Percentiles rank a stretch among this genome's conserved stretches.
Evolutionary conservation across 1,140 invertebrate species (phyloP).

Genomic region (Cotesia glomerata): DNA sequence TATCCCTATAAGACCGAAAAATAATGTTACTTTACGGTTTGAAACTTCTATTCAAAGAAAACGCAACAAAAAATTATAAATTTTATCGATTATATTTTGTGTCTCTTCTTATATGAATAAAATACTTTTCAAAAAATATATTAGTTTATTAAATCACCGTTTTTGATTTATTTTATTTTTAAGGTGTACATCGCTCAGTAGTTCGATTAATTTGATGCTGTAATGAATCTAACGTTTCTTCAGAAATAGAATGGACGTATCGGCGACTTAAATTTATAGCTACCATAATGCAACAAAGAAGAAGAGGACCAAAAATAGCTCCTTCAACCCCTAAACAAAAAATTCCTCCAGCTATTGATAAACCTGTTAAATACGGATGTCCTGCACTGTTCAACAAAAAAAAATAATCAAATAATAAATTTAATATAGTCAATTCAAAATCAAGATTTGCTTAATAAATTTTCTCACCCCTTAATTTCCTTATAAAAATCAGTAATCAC

Average conservation of each 20-base stretch:
- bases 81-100: no score
- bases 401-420: conserved; percentile 28
- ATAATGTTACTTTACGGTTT: no score
- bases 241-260: conserved; percentile 63
- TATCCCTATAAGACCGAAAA: no score
- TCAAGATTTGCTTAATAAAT: background rate
- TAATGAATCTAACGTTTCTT: conserved; percentile 54
- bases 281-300: conserved; percentile 87
- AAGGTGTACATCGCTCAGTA: conserved; percentile 27
- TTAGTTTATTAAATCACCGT: no score
- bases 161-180: background rate
- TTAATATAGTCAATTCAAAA: conserved; percentile 12
- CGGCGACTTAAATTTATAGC: conserved; percentile 74
- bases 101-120: no score
- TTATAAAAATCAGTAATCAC: conserved; percentile 95
- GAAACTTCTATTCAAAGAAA: no score
- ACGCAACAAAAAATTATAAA: no score
- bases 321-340: conserved; percentile 96
- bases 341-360: conserved; percentile 97
- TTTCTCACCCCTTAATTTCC: conserved; percentile 90
- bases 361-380: conserved; percentile 97
- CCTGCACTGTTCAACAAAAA: conserved; percentile 73
- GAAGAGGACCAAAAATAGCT: conserved; percentile 92
- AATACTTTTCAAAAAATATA: no score
- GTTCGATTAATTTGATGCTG: conserved; percentile 52